Evolutionary conservation across 1,140 invertebrate genomes (phyloP), one percentile per base, ranked within the genome.

Genomic region (Psilanteris sp.): DNA sequence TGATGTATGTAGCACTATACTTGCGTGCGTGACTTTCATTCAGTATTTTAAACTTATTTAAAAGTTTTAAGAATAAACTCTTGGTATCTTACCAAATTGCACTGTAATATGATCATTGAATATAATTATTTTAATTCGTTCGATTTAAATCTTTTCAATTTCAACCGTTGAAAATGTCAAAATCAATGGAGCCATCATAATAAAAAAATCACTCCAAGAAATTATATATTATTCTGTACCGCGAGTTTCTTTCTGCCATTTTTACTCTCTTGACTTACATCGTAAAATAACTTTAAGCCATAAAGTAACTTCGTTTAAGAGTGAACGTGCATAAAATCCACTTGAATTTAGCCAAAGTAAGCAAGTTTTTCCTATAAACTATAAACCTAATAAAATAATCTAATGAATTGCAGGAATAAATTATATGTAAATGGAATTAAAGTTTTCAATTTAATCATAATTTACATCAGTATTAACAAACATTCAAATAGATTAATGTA

Each of bases 201-300:
- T 7, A 7, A 24, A 54, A 20, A 59, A 62, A 39, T 62, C 55
- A 44, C 4, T 26, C 15, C 15, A 2, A 9, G 4, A 59, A 43
- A 9, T 59, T 9, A 59, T 43, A 26, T 36, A 34, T 44, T 59
- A 59, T 34, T 34, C 11, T 29, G 3, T 36, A 14, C 18, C n/a
- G 16, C 16, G 26, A 29, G 9, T 15, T 37, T 29, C 24, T 18
- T 14, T 32, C 22, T 52, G 31, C 46, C 41, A 54, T 55, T 55
- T 39, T 36, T 55, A 27, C 13, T 46, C 16, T 13, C 26, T 54
- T 15, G 64, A 57, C 52, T 55, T 46, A 27, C 5, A 43, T 8
- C 39, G 31, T 59, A 68, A 68, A 68, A 50, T 57, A 68, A 68
- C 52, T 68, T n/a, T 59, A 59, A 59, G 44, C 46, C 36, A 44